Base-by-base conservation (phyloP, 2,888 invertebrate species). In the Nomada fabriciana region DNA sequence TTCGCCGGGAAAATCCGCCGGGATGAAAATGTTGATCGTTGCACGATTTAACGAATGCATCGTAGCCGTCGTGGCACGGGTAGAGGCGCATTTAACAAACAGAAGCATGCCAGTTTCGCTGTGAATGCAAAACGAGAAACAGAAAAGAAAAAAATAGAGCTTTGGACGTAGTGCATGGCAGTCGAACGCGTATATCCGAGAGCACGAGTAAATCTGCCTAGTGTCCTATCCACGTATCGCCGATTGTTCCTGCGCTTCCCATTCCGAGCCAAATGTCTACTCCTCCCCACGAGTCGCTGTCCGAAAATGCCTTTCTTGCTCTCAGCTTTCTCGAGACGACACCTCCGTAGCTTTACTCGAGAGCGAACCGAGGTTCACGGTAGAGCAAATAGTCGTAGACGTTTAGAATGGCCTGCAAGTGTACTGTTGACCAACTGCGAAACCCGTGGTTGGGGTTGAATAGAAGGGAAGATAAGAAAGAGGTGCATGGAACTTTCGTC, bases 141-240 rank as follows among this genome's bases (percentile, higher is more conserved):
- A 36, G 36, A 7, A 36, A 1, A 36, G 36, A 36, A 29, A 7
- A 7, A 36, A 5, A 36, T 36, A 7, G 36, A 36, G 87, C 86
- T 88, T 89, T 87, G 63, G 67, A 75, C 80, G 87, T 89, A 89
- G 81, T 86, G 87, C 88, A 89, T 88, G 87, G 43, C 63, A 60
- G 74, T 63, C 69, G 71, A 75, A 64, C 76, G 73, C 69, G 81
- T 75, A 20, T 15, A 9, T 20, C 79, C 87, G 75, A 67, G 81
- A 80, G 70, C 86, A 86, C 86, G 73, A 82, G 83, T 76, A 72
- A 74, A 36, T 36, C 36, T 36, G 36, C 36, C 36, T 36, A 36
- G 36, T 7, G 36, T 7, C 67, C 53, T 55, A 29, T 18, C 52
- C 20, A 20, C n/a, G n/a, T 25, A 13, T 15, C 13, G n/a, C 7